Conservation (phyloP, 2,888 invertebrate species). For the Campaea margaritaria region DNA sequence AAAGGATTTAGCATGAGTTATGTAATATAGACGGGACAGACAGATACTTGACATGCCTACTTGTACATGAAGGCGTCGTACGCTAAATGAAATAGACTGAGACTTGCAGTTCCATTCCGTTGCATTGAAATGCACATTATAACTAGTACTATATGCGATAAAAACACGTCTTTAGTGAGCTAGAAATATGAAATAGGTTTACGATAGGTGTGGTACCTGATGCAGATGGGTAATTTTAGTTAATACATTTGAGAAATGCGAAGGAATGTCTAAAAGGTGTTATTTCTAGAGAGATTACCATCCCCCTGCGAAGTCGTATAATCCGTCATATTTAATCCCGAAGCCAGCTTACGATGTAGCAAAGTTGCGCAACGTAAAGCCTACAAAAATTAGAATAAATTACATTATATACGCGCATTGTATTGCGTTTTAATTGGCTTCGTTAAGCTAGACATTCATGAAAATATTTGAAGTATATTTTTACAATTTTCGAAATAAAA, state of each 20-base stretch:
- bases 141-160: constrained; percentile 22
- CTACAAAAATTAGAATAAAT: constrained; percentile 30
- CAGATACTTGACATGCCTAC: constrained; percentile 40
- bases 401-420: constrained; percentile 12
- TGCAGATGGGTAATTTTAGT: constrained; percentile 8
- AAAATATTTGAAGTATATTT: too few species aligned
- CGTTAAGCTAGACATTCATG: constrained; percentile 1
- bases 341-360: constrained; percentile 39
- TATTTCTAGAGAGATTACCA: constrained; percentile 12
- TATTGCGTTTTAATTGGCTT: constrained; percentile 3
- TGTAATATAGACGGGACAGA: constrained; percentile 52
- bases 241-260: constrained; percentile 1
- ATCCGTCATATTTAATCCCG: constrained; percentile 41
- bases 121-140: constrained; percentile 34
- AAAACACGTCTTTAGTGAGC: constrained; percentile 31
- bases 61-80: constrained; percentile 35
- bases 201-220: constrained; percentile 3
- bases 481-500: too few species aligned
- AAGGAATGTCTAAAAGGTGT: constrained; percentile 2
- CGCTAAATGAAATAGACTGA: constrained; percentile 39
- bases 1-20: constrained; percentile 54
- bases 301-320: constrained; percentile 26
- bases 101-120: constrained; percentile 31
- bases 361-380: constrained; percentile 34
- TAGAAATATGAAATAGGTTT: constrained; percentile 14